These are phyloP conservation scores for Osedax frankpressi DNA, from an alignment of 2,888 invertebrate species.

Conservation along the genomic window DNA sequence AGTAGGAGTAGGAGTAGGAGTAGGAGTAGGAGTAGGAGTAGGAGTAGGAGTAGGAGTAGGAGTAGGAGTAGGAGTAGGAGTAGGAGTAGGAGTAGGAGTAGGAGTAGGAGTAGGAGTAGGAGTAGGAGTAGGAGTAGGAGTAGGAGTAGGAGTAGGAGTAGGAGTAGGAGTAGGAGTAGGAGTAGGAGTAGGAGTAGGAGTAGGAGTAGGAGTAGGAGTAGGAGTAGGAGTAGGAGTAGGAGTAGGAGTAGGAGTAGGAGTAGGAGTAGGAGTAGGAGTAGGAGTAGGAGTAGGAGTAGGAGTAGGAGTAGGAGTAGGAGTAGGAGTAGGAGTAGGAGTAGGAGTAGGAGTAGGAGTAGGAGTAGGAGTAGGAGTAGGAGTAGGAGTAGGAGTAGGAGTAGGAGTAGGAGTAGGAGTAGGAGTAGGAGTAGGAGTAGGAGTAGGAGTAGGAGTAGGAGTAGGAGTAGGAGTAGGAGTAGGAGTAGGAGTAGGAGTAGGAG, in stretches of 20 bases:
- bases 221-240: background rate
- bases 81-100: background rate
- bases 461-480: constrained; percentile 19
- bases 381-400: constrained; percentile 20
- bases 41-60: background rate
- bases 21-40: background rate
- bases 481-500: constrained; percentile 20
- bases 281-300: background rate
- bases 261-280: background rate
- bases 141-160: background rate
- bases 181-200: background rate
- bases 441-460: constrained; percentile 20
- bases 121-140: background rate
- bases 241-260: background rate
- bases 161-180: background rate
- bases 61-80: background rate
- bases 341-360: background rate
- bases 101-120: background rate
- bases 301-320: background rate
- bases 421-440: constrained; percentile 20
- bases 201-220: background rate
- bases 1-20: background rate
- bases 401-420: constrained; percentile 20
- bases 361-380: constrained; percentile 18
- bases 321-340: background rate